phyloP scores from a whole-genome alignment of 2,888 invertebrate genomes.

The Eristalinus aeneus region DNA sequence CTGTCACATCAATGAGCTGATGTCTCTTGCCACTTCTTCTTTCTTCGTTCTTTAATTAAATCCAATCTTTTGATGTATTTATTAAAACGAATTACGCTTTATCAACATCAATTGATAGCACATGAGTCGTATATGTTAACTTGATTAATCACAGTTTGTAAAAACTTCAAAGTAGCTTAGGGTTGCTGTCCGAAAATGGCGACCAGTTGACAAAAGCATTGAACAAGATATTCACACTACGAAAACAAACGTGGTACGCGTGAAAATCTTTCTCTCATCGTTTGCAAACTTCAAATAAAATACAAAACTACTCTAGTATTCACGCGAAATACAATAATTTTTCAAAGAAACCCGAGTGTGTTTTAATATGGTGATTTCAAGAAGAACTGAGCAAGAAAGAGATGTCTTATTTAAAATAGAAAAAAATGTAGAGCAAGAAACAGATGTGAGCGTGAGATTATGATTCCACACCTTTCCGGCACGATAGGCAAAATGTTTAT shows the following conservation, averaged over 20 bases:
- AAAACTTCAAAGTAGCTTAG: background rate
- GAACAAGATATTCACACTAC: background rate
- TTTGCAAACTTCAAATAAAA: background rate
- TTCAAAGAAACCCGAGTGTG: conserved; percentile 14
- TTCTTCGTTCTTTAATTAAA: background rate
- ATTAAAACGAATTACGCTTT: background rate
- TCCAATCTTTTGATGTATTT: background rate
- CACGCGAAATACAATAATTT: background rate
- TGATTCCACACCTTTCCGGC: conserved; percentile 13
- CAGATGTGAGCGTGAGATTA: background rate
- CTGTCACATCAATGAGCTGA: conserved; percentile 10
- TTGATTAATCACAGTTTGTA: background rate
- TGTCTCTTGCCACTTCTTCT: background rate
- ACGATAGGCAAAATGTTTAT: conserved; percentile 2
- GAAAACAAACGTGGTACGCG: background rate
- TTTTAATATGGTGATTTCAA: background rate
- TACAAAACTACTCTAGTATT: background rate
- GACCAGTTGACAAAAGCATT: conserved; percentile 7
- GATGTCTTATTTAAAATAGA: background rate
- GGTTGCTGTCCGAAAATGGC: conserved; percentile 21
- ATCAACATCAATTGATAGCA: background rate
- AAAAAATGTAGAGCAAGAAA: background rate
- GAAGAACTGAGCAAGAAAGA: conserved; percentile 8
- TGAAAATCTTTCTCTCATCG: background rate
- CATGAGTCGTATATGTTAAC: background rate